These are phyloP conservation scores for Remorina albescens DNA, from an alignment of 2,797 vertebrate species.

Conservation along the genomic window DNA sequence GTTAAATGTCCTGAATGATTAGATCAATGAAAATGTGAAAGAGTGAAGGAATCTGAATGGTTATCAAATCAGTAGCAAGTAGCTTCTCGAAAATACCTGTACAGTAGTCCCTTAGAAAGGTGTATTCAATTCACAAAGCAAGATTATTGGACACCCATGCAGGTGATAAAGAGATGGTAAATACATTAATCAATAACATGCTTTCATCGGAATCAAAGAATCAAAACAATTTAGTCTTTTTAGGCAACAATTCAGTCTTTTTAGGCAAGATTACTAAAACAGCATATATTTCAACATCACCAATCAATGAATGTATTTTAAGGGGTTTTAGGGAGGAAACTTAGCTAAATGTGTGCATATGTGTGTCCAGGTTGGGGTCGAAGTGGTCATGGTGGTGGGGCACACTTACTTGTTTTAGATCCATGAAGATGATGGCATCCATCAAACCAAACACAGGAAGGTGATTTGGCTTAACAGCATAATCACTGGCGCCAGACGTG, in stretches of 20 bases:
- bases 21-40: no score
- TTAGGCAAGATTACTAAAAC: background rate
- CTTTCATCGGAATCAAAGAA: background rate
- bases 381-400: constrained; percentile 24
- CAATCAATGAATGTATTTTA: background rate
- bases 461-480: constrained; percentile 79
- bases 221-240: background rate
- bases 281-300: background rate
- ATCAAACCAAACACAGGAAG: constrained; percentile 82
- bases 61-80: no score
- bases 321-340: background rate
- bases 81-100: no score
- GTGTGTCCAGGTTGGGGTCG: constrained; percentile 23
- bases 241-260: background rate
- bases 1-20: no score
- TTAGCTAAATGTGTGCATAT: constrained; percentile 54
- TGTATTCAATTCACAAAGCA: background rate
- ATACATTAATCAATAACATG: background rate
- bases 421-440: constrained; percentile 76
- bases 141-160: background rate
- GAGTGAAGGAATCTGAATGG: no score
- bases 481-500: constrained; percentile 82
- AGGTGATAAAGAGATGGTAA: background rate
- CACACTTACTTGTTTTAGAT: constrained; percentile 71
- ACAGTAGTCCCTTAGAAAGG: no score